Percentiles rank a stretch among this genome's conserved stretches.
Evolutionary conservation across 1,140 invertebrate species (phyloP).

Genomic region (Achroia grisella): DNA sequence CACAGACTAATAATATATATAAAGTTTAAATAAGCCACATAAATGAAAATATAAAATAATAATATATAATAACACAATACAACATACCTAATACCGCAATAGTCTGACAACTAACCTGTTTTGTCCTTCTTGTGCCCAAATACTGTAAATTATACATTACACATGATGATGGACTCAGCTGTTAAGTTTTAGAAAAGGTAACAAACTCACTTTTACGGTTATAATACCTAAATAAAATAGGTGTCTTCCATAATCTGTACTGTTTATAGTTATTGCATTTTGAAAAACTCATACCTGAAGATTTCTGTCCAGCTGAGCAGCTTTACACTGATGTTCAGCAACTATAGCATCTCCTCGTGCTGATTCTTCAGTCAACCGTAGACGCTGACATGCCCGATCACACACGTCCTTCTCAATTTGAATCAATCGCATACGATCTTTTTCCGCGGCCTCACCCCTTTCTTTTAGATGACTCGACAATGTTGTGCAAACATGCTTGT

Average conservation of each 20-base stretch:
- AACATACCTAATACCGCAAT: no score
- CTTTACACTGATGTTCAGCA: slow-evolving; percentile 32
- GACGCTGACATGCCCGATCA: slow-evolving; percentile 21
- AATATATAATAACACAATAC: no score
- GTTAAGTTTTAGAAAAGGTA: no score
- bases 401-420: slow-evolving; percentile 38
- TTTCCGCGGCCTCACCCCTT: slow-evolving; percentile 21
- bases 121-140: no score
- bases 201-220: no score
- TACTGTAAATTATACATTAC: no score
- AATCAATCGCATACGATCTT: slow-evolving; percentile 21
- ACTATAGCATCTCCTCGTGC: slow-evolving; percentile 24
- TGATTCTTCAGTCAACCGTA: slow-evolving; percentile 31
- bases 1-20: no score
- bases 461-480: slow-evolving; percentile 30
- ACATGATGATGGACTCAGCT: no score
- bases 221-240: no score
- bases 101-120: no score
- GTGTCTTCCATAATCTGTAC: background rate
- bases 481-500: slow-evolving; percentile 25
- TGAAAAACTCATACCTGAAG: slow-evolving; percentile 24
- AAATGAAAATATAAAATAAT: no score
- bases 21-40: no score
- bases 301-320: slow-evolving; percentile 42
- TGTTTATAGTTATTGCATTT: background rate